Base-by-base conservation (phyloP, 2,888 invertebrate species). In the Lydus trimaculatus region DNA sequence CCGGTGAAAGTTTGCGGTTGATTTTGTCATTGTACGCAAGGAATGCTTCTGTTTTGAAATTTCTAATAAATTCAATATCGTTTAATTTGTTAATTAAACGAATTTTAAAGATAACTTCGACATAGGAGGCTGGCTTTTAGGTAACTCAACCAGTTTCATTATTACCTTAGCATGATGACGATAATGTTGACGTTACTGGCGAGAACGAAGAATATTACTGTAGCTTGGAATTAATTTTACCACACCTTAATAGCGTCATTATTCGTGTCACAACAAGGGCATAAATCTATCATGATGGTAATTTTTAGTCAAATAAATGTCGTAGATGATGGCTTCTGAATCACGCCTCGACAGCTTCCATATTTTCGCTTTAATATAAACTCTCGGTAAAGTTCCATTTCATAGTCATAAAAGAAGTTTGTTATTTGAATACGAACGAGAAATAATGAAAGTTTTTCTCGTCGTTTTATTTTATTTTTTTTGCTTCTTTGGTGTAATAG, bases 381-480 rank as follows among this genome's bases (percentile, higher is more conserved):
- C 75, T 52, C 48, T 77, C 72, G 71, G 67, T 69, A 71, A 79
- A 79, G 74, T 80, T 77, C 79, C 78, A 76, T 79, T 79, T 70
- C 73, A 70, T 59, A 72, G 77, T 78, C 72, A 79, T 81, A 80
- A 83, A 81, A 81, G 81, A 81, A 81, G 81, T 80, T 81, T 79
- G 81, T 81, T 81, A 82, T 82, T 81, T 80, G 82, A 82, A 82
- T 82, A 80, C 80, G 80, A 81, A 81, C 80, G 80, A 77, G 80
- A 80, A 82, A 82, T 82, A 81, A 82, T 82, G 81, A 81, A 82
- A 81, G 80, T 80, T 82, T 78, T 15, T 39, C n/a, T 39, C 39
- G 15, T n/a, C 11, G n/a, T 43, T 17, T 23, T n/a, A n/a, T 20
- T 2, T 20, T 23, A 3, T 23, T 9, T 20, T 20, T 20, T 20